These are phyloP conservation scores for Atherinomorus stipes DNA, from an alignment of 2,113 vertebrate species.

Conservation along the genomic window DNA sequence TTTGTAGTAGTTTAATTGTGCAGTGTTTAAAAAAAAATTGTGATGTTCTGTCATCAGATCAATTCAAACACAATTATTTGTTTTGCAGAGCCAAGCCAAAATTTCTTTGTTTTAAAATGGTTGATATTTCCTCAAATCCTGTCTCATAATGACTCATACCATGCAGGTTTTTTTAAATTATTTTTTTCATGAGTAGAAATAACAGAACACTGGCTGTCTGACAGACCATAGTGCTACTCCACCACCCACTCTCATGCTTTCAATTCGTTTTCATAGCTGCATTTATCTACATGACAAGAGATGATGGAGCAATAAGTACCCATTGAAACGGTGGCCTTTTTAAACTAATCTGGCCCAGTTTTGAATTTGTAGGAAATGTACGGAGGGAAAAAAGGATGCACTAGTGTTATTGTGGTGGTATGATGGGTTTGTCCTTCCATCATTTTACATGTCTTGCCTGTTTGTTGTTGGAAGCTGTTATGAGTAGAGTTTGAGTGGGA, in stretches of 20 bases:
- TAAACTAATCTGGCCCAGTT: background rate
- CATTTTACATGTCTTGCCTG: constrained; percentile 26
- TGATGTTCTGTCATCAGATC: too few species aligned
- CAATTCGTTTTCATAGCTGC: constrained; percentile 62
- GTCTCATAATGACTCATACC: constrained; percentile 10
- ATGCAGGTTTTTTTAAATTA: constrained; percentile 6
- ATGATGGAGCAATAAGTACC: constrained; percentile 36
- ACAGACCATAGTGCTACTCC: constrained; percentile 43
- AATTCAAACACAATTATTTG: background rate
- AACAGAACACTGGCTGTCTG: constrained; percentile 25
- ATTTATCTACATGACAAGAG: constrained; percentile 60
- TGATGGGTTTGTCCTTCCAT: constrained; percentile 39
- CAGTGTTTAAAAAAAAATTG: too few species aligned
- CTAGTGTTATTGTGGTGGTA: constrained; percentile 4
- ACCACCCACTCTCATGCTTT: constrained; percentile 61
- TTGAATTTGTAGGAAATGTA: constrained; percentile 18
- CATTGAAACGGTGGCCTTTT: constrained; percentile 42
- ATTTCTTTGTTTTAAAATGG: background rate
- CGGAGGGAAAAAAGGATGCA: constrained; percentile 14
- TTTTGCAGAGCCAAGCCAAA: constrained; percentile 4
- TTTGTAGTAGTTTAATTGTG: too few species aligned
- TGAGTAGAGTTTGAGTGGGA: constrained; percentile 59
- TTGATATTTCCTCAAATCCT: constrained; percentile 9
- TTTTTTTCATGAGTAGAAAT: constrained; percentile 24
- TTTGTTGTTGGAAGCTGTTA: constrained; percentile 40